Percentiles rank a stretch among this genome's conserved stretches.
Conservation (phyloP, 1,140 invertebrate genomes). For the Atta cephalotes region DNA sequence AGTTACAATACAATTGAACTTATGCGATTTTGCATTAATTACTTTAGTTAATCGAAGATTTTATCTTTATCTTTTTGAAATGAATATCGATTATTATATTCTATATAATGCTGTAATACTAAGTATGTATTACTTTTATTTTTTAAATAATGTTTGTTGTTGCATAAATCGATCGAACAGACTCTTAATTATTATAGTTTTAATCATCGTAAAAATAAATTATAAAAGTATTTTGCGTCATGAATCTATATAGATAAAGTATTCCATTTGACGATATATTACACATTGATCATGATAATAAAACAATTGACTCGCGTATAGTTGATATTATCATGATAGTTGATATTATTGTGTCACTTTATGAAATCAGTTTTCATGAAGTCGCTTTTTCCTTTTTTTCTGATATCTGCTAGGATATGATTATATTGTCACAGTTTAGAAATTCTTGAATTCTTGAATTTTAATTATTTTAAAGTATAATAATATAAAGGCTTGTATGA, state of each 20-base stretch:
- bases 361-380: not conserved
- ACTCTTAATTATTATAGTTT: not conserved
- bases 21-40: not conserved
- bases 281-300: conserved; percentile 10
- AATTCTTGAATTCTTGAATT: conserved; percentile 6
- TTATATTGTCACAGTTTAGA: not conserved
- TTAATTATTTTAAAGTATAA: not conserved
- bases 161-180: too few species aligned
- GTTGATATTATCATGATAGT: too few species aligned
- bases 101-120: too few species aligned
- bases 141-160: too few species aligned
- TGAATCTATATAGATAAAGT: conserved; percentile 4
- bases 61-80: not conserved
- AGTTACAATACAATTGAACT: not conserved
- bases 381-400: not conserved
- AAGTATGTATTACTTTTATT: too few species aligned
- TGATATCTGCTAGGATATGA: not conserved
- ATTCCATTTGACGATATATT: conserved; percentile 17
- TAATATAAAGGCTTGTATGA: too few species aligned
- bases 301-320: not conserved
- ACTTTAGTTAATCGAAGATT: not conserved
- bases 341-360: too few species aligned
- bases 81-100: too few species aligned
- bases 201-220: not conserved
- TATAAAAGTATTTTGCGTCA: conserved; percentile 6